Percentiles rank a stretch among this genome's conserved stretches.
Conservation (phyloP, 1,140 invertebrate genomes). For the Caenorhabditis tropicalis region DNA sequence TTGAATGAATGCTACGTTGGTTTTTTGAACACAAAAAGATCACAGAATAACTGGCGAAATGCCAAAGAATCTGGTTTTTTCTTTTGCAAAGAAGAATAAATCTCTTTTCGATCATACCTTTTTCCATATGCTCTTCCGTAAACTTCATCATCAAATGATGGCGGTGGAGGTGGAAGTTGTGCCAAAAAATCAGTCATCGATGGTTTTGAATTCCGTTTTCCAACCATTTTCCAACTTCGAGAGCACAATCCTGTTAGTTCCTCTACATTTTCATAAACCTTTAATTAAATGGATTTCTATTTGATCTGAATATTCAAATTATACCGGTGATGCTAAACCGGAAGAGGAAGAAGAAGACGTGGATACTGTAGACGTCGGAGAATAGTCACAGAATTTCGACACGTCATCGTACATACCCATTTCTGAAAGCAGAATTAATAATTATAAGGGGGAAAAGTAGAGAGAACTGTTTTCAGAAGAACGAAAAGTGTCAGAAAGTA, state of each 20-base stretch:
- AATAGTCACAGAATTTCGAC: conserved; percentile 27
- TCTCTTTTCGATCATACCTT: conserved; percentile 6
- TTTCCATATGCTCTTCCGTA: neutral
- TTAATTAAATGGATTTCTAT: neutral
- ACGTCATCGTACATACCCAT: conserved; percentile 33
- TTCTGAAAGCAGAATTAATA: neutral
- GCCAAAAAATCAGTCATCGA: conserved; percentile 33
- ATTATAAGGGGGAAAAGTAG: neutral
- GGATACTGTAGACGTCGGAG: conserved; percentile 15
- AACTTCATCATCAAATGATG: conserved; percentile 8
- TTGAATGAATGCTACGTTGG: neutral
- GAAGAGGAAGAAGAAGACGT: conserved; percentile 28
- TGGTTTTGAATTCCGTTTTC: conserved; percentile 27
- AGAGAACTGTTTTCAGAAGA: neutral
- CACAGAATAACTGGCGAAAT: neutral
- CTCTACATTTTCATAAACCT: conserved; percentile 29
- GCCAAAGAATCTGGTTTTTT: neutral
- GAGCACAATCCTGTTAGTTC: conserved; percentile 14
- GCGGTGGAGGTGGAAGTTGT: neutral
- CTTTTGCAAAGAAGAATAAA: neutral
- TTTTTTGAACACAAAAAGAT: neutral
- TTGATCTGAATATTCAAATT: too few relatives aligned
- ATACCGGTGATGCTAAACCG: conserved; percentile 1
- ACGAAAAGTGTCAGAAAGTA: too few relatives aligned
- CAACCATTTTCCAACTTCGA: conserved; percentile 25